Conservation (phyloP, 2,113 vertebrate genomes). For the Origma solitaria region DNA sequence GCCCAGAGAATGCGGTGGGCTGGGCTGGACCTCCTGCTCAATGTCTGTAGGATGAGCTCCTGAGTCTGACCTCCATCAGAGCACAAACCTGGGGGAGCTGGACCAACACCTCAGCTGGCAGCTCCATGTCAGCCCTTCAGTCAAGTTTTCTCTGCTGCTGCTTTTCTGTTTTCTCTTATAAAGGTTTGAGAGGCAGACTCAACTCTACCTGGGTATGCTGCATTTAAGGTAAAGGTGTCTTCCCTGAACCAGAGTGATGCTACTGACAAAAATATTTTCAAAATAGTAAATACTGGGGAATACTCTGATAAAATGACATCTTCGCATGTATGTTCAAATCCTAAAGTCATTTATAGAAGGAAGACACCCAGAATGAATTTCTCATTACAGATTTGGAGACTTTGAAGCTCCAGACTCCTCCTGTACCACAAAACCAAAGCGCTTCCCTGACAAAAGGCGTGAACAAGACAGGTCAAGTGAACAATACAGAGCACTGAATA, state of each 20-base stretch:
- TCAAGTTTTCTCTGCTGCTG: neutral
- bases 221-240: rapidly evolving
- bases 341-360: neutral
- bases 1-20: rapidly evolving
- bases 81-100: neutral
- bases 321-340: neutral
- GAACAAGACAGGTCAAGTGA: neutral
- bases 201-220: neutral
- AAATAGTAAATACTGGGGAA: neutral
- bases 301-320: neutral
- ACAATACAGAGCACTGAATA: neutral
- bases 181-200: neutral
- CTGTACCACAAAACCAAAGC: neutral
- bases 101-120: neutral
- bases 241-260: neutral
- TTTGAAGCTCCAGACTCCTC: neutral
- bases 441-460: neutral
- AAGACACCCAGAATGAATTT: neutral
- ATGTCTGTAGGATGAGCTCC: neutral
- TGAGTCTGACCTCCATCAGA: neutral
- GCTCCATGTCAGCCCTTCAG: neutral
- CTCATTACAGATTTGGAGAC: neutral
- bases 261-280: neutral
- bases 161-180: neutral
- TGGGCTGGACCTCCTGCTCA: neutral